Base-by-base conservation (phyloP, 2,113 vertebrate species). In the Actenoides hombroni region DNA sequence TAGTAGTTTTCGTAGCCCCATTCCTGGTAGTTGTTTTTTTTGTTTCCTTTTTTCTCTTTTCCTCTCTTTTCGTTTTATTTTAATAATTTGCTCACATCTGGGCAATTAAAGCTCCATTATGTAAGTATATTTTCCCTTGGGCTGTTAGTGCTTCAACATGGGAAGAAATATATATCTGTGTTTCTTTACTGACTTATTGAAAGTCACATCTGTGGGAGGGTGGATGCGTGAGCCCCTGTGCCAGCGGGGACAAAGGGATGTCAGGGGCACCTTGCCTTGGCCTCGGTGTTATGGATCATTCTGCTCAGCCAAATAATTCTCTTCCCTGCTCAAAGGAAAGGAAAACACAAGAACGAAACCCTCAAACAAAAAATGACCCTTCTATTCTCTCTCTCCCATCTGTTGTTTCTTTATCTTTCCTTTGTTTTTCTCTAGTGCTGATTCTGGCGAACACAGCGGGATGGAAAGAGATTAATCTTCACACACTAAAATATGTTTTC, bases 391-490 rank as follows among this genome's bases (percentile, higher is more conserved):
- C 76, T 39, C 69, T 67, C 48, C 86, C 56, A 71, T 86, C 86
- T 89, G 60, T 86, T 91, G 80, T 64, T 93, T 86, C 88, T 96
- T 92, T 89, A 60, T 76, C 65, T 95, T 92, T 46, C 13, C 16
- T 67, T 81, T 71, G 56, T 69, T 87, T 85, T 95, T 87, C 78
- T 75, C 24, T 37, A 48, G 78, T 51, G 54, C 78, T 82, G 42
- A 48, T 73, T 74, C 78, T 90, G 90, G 93, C 90, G 94, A 70
- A 87, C 70, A 88, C 78, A 90, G 93, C 5, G 3, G 74, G 68
- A 93, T 65, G 63, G 82, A 85, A 87, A 90, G 40, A 95, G 93
- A 93, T 95, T 96, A 91, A 95, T 95, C 93, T 95, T 96, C 82
- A 94, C 93, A 86, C 87, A 81, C 59, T 63, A 92, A 95, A 95